phyloP scores from a whole-genome alignment of 1,140 invertebrate genomes.

The Melitaea cinxia region DNA sequence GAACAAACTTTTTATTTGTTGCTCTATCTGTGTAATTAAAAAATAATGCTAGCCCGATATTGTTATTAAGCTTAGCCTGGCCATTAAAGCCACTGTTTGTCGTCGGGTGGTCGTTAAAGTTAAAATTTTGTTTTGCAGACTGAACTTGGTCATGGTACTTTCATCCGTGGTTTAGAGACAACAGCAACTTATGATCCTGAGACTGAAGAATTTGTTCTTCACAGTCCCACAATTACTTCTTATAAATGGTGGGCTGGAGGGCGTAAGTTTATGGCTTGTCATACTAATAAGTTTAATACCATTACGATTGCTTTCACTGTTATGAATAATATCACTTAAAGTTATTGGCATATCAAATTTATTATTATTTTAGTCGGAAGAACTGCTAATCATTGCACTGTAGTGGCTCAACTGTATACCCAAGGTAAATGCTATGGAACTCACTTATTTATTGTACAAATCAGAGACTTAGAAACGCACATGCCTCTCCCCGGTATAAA shows the following conservation, averaged over 20 bases:
- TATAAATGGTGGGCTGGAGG: slow-evolving; percentile 98
- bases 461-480: slow-evolving; percentile 93
- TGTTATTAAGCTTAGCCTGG: no score
- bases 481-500: slow-evolving; percentile 92
- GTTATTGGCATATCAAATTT: neutral
- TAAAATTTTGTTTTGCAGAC: slow-evolving; percentile 83
- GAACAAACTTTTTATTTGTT: no score
- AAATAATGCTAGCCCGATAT: no score
- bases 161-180: slow-evolving; percentile 95
- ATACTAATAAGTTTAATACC: no score
- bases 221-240: slow-evolving; percentile 93
- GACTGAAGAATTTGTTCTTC: slow-evolving; percentile 93
- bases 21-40: no score
- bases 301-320: neutral
- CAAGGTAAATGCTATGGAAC: slow-evolving; percentile 92
- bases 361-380: slow-evolving; percentile 90
- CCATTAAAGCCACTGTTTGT: no score
- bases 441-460: slow-evolving; percentile 95
- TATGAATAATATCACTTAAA: neutral
- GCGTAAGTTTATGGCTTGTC: slow-evolving; percentile 86
- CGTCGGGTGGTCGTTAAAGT: neutral
- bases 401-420: slow-evolving; percentile 93
- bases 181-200: slow-evolving; percentile 93
- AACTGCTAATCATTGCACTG: slow-evolving; percentile 93
- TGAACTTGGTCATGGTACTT: slow-evolving; percentile 96